Base-by-base conservation (phyloP, 2,797 vertebrate species). In the Pipistrellus kuhlii region DNA sequence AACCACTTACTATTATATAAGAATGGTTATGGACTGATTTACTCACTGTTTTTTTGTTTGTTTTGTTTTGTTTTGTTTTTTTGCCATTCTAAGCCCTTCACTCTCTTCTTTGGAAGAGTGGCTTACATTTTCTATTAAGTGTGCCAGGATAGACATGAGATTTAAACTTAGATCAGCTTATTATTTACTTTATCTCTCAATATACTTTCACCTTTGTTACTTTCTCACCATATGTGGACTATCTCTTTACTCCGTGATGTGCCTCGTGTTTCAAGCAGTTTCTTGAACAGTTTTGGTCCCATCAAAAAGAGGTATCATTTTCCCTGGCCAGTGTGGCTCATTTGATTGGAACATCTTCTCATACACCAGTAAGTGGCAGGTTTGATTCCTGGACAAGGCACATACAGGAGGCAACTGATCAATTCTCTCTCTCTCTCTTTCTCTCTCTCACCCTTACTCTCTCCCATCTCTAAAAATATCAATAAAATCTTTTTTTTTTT, bases 111-210 rank as follows among this genome's bases (percentile, higher is more conserved):
- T 9, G 14, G 30, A 73, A 85, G 27, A 38, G 41, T 35, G 20
- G 8, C 41, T 90, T 55, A n/a, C 25, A 44, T 71, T 88, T 87
- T 87, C 44, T 27, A 25, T 53, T 55, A 62, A 64, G 21, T 38
- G 53, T 77, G 32, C 48, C 5, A 59, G 35, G 6, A 44, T 66
- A 72, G 51, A 35, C 10, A 15, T 30, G 23, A 80, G 4, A n/a
- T 75, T 82, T 84, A 80, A 72, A 83, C 23, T 62, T 44, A 44
- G 4, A 38, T 89, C 20, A 46, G 35, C 5, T 35, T 51, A 20
- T 38, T 48, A 57, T 46, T 86, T 77, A 72, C 69, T 91, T 77
- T 94, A 20, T 83, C 41, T 89, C 23, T 73, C 20, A n/a, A 35
- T 20, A 64, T 20, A 18, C 20, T 23, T 62, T 69, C 2, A 53